These are phyloP conservation scores for Rhinoderma darwinii DNA, from an alignment of 2,113 vertebrate genomes.

Conservation along the genomic window DNA sequence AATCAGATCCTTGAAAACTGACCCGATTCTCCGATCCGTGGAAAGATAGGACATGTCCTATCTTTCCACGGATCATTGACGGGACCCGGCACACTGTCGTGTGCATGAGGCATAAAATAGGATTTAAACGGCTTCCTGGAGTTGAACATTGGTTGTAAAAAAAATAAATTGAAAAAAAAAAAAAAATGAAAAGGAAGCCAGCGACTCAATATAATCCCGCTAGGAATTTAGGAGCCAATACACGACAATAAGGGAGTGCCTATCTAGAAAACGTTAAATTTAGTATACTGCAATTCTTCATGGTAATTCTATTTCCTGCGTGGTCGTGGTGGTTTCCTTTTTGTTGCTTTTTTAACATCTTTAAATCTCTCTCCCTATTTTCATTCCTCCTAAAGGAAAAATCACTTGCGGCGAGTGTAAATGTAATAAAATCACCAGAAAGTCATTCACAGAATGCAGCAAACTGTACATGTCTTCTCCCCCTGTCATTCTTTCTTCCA, in stretches of 20 bases:
- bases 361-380: background rate
- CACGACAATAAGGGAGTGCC: slow-evolving; percentile 12
- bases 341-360: background rate
- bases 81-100: no score
- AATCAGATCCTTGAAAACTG: no score
- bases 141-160: background rate
- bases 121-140: background rate
- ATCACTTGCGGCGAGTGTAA: background rate
- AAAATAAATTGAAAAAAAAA: background rate
- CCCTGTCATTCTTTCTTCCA: background rate
- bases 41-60: no score
- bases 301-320: background rate
- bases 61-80: no score
- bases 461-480: background rate
- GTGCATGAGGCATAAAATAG: no score
- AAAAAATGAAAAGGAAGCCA: background rate
- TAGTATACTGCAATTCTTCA: background rate
- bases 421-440: background rate
- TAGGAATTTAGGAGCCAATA: background rate
- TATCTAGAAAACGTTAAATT: background rate
- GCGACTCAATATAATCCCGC: background rate
- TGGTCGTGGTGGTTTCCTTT: background rate
- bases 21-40: no score
- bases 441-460: background rate
- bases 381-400: background rate